Evolutionary conservation across 2,888 invertebrate species (phyloP).

Genomic region (Drosophila barbarae): DNA sequence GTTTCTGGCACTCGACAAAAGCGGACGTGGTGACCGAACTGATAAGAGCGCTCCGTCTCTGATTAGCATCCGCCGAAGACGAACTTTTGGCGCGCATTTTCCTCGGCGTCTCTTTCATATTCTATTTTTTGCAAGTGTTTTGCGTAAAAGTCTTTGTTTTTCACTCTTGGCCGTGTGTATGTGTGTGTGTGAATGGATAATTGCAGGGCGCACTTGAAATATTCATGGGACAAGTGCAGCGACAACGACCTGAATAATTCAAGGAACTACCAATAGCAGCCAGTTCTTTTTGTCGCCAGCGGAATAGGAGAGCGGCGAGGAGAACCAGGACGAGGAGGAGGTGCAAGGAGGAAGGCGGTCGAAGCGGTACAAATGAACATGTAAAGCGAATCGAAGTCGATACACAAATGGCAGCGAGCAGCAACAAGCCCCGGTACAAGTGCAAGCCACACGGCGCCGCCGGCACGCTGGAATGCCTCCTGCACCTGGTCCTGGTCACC

Average conservation of each 20-base stretch:
- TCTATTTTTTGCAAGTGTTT: slow-evolving; percentile 15
- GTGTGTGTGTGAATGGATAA: slow-evolving; percentile 29
- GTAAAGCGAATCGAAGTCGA: slow-evolving; percentile 40
- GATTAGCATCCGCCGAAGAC: slow-evolving; percentile 9
- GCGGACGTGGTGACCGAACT: slow-evolving; percentile 28
- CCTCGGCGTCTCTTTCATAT: background rate
- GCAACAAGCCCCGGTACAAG: slow-evolving; percentile 46
- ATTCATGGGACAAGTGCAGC: slow-evolving; percentile 46
- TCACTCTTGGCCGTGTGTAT: background rate
- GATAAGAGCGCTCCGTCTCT: background rate
- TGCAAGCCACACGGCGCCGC: slow-evolving; percentile 46
- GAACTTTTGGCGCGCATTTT: slow-evolving; percentile 62
- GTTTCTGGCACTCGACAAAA: slow-evolving; percentile 56
- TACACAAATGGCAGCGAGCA: slow-evolving; percentile 51
- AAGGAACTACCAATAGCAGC: slow-evolving; percentile 18
- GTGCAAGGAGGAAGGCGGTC: background rate
- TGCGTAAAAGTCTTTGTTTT: background rate
- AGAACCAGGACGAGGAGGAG: background rate
- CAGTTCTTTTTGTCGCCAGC: slow-evolving; percentile 21
- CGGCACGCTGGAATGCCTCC: slow-evolving; percentile 56
- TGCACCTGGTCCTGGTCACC: slow-evolving; percentile 53
- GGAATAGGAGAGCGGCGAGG: background rate
- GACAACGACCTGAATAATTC: slow-evolving; percentile 31
- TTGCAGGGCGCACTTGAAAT: slow-evolving; percentile 49
- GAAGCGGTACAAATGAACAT: slow-evolving; percentile 37